Base-by-base conservation (phyloP, 2,888 invertebrate genomes). In the Drosophila robusta region DNA sequence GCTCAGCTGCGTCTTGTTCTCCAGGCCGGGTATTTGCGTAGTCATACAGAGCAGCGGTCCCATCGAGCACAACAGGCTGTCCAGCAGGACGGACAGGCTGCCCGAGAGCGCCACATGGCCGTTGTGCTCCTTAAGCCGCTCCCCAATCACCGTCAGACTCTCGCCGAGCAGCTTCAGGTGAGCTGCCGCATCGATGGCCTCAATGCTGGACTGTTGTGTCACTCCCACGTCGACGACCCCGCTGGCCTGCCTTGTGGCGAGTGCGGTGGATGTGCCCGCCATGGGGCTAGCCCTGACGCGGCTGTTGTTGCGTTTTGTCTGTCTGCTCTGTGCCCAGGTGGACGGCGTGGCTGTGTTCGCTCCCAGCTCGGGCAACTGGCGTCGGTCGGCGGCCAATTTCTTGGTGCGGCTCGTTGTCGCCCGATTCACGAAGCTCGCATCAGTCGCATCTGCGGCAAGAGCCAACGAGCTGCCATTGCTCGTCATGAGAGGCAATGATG, bases 91-190 rank as follows among this genome's bases (percentile, higher is more conserved):
- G 0, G 98, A 98, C 63, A 98, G 94, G 66, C 98, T 98, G 0
- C 98, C 98, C 0, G 98, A 98, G 14, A 98, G 98, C 0, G 98
- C 98, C 70, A 98, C 98, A 92, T 98, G 97, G 11, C 98, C 98
- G 95, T 98, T 97, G 87, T 98, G 98, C 88, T 98, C 98, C 91
- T 97, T 98, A 5, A 98, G 94, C 39, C 98, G 93, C 91, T 97
- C 97, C 0, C 99, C 98, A 79, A 99, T 98, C 89, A 98, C 97
- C 47, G 96, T 96, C 16, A 99, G 94, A 88, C 98, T 98, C 92
- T 98, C 98, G 0, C 98, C 98, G 12, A 99, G 93, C 61, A 98
- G 93, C 55, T 98, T 96, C 9, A 98, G 93, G 91, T 98, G 98
- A 0, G 98, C 98, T 0, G 98, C 98, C 22, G 97, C 96, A 91